phyloP scores from a whole-genome alignment of 2,797 vertebrate genomes.

The Melanotaenia trifasciata region DNA sequence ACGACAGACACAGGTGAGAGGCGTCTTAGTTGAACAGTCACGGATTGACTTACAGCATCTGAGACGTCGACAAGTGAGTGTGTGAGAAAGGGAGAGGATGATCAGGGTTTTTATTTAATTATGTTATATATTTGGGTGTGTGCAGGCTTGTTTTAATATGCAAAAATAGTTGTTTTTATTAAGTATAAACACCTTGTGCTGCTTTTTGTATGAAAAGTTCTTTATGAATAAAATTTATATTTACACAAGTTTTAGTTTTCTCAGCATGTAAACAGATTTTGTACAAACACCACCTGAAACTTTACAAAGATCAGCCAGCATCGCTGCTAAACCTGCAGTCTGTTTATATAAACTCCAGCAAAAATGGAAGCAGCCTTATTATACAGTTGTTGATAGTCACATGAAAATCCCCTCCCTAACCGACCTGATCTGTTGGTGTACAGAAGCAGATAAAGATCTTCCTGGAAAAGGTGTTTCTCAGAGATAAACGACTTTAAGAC shows the following conservation, averaged over 20 bases:
- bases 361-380: neutral
- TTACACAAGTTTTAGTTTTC: neutral
- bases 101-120: too few species aligned
- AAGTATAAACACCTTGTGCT: neutral
- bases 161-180: neutral
- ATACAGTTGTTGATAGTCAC: neutral
- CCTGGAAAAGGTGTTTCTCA: neutral
- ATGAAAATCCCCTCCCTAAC: neutral
- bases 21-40: neutral
- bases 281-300: neutral
- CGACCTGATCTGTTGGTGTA: neutral
- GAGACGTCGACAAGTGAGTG: neutral
- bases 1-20: slow-evolving; percentile 67
- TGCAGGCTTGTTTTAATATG: too few species aligned
- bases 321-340: neutral
- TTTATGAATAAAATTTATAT: neutral
- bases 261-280: neutral
- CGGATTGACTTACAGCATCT: neutral
- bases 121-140: too few species aligned
- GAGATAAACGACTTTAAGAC: neutral
- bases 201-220: neutral
- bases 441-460: neutral
- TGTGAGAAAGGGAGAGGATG: too few species aligned
- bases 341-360: too few species aligned
- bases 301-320: neutral